Conservation (phyloP, 2,113 vertebrate genomes). For the Anthoscopus minutus region DNA sequence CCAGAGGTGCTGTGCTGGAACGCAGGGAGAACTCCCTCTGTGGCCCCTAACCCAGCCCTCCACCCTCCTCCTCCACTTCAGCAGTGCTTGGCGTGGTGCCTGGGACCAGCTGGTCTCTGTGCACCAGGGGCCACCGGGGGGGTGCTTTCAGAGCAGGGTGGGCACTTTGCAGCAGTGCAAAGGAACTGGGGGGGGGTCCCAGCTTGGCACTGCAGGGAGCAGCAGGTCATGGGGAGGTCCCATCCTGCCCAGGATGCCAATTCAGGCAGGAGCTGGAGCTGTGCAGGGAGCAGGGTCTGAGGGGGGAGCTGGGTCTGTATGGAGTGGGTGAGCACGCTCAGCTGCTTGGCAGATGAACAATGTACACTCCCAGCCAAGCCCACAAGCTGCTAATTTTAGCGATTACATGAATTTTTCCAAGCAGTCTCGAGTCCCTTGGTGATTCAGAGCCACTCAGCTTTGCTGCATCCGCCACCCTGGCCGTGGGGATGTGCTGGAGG, state of each 20-base stretch:
- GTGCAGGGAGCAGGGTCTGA: background rate
- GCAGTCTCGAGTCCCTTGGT: background rate
- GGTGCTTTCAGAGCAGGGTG: rapidly evolving
- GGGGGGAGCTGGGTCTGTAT: background rate
- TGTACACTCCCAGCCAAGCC: background rate
- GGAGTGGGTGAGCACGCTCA: background rate
- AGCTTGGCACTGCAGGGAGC: background rate
- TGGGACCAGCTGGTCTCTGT: background rate
- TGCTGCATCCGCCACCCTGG: background rate
- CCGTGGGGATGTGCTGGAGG: background rate
- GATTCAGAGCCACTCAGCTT: background rate
- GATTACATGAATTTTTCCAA: conserved; percentile 19
- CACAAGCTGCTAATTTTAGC: conserved; percentile 52
- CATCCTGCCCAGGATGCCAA: background rate
- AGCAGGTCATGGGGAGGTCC: rapidly evolving
- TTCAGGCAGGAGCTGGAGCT: background rate
- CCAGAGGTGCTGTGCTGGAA: background rate
- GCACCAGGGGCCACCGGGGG: rapidly evolving
- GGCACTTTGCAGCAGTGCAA: background rate
- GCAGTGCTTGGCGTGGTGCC: background rate
- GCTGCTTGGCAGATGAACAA: conserved; percentile 41
- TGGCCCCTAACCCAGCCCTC: background rate
- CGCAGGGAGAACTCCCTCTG: background rate
- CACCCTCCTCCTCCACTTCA: rapidly evolving
- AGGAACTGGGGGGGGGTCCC: background rate